Conservation (phyloP, 2,888 invertebrate species). For the Glyphotaelius pellucidus region DNA sequence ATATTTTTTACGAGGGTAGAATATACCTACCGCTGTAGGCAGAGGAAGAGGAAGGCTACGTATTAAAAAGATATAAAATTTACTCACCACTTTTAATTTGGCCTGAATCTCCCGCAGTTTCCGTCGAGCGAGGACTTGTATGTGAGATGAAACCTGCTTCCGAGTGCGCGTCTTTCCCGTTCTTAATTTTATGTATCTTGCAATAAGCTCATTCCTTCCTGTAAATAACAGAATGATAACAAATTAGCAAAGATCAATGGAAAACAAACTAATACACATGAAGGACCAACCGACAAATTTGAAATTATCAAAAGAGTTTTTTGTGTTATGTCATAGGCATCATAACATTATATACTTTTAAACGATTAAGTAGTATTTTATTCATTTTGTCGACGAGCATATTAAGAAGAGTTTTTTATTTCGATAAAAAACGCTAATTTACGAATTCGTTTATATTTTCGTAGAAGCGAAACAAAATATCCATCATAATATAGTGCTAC, state of each 20-base stretch:
- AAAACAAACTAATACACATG: not conserved
- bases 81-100: conserved; percentile 96
- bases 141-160: conserved; percentile 99
- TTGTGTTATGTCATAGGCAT: not conserved
- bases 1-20: not conserved
- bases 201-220: conserved; percentile 99
- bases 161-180: conserved; percentile 99
- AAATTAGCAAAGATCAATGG: conserved; percentile 53
- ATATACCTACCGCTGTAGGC: not conserved
- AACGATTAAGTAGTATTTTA: not conserved
- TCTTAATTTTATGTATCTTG: conserved; percentile 99
- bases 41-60: not conserved
- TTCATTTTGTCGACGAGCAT: not conserved
- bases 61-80: not conserved
- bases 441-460: not conserved
- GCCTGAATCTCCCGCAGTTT: conserved; percentile 99
- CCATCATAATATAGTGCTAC: not conserved
- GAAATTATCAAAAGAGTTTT: not conserved
- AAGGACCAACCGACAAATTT: conserved; percentile 50
- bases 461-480: not conserved
- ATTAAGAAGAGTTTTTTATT: not conserved
- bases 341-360: not conserved
- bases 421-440: not conserved
- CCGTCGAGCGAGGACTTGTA: conserved; percentile 99
- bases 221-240: conserved; percentile 69